These are phyloP conservation scores for Chrysocyon brachyurus DNA, from an alignment of 2,797 vertebrate species.

Conservation along the genomic window DNA sequence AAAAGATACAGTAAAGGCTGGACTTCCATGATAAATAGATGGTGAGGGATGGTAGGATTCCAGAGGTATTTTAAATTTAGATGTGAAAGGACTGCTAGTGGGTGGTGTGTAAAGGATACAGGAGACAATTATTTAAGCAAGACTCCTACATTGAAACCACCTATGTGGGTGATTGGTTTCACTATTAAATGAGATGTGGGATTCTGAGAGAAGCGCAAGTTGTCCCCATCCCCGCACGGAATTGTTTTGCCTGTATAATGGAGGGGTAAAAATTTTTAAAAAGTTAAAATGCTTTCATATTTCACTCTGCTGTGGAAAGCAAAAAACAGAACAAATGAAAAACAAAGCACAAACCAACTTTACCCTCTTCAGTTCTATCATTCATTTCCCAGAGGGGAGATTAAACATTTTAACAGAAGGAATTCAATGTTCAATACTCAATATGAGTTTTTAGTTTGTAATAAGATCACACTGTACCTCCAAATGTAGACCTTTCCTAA, in stretches of 20 bases:
- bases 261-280: not conserved
- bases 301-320: not conserved
- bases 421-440: not conserved
- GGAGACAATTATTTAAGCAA: not conserved
- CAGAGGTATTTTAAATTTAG: not conserved
- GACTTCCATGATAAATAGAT: not conserved
- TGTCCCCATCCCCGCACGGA: not conserved
- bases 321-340: not conserved
- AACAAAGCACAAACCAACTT: not conserved
- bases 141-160: not conserved
- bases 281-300: slow-evolving; percentile 17
- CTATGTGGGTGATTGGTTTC: not conserved
- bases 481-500: not conserved
- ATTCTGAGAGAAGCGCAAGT: not conserved
- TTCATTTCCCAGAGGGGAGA: slow-evolving; percentile 50
- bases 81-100: not conserved
- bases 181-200: not conserved
- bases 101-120: not conserved
- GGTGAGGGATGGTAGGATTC: not conserved
- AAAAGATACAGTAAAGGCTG: not conserved
- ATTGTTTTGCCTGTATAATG: not conserved
- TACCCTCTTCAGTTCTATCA: not conserved
- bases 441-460: not conserved
- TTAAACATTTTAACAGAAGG: slow-evolving; percentile 21
- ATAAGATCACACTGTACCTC: not conserved